Evolutionary conservation across 1,140 invertebrate species (phyloP).

Genomic region (Pseudomyrmex gracilis): DNA sequence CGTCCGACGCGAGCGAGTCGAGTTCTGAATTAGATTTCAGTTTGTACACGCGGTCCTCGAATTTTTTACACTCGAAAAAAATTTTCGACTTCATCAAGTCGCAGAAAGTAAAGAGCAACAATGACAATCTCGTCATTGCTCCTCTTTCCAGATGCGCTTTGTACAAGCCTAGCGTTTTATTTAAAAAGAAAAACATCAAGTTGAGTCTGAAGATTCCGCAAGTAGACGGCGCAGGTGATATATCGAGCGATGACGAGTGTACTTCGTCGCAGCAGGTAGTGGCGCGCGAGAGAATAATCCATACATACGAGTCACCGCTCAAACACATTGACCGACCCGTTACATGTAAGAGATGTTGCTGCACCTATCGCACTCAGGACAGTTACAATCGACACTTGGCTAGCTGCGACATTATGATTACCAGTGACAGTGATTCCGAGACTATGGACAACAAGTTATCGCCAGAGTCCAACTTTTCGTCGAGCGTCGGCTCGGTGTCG

Average conservation of each 20-base stretch:
- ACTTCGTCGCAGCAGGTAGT: constrained; percentile 73
- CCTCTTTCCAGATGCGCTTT: neutral
- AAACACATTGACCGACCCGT: constrained; percentile 89
- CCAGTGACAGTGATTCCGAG: constrained; percentile 91
- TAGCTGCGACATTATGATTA: constrained; percentile 91
- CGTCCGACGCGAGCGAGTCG: constrained; percentile 66
- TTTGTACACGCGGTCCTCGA: constrained; percentile 33
- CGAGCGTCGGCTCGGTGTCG: constrained; percentile 77
- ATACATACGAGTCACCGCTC: constrained; percentile 72
- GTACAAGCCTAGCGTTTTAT: constrained; percentile 30
- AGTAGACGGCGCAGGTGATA: constrained; percentile 91
- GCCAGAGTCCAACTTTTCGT: constrained; percentile 79
- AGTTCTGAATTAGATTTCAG: constrained; percentile 45
- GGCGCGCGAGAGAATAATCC: constrained; percentile 77
- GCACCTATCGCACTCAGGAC: constrained; percentile 94
- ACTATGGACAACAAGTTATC: constrained; percentile 82
- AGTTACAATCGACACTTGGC: constrained; percentile 94
- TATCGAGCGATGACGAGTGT: constrained; percentile 85
- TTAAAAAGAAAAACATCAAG: constrained; percentile 61
- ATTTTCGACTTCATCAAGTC: constrained; percentile 64
- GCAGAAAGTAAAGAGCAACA: constrained; percentile 32
- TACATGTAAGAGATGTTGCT: constrained; percentile 94
- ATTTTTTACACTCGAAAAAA: constrained; percentile 57
- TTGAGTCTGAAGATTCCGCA: constrained; percentile 87
- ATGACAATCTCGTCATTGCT: neutral